These are phyloP conservation scores for Ormyrus rosae DNA, from an alignment of 2,888 invertebrate species.

Conservation along the genomic window DNA sequence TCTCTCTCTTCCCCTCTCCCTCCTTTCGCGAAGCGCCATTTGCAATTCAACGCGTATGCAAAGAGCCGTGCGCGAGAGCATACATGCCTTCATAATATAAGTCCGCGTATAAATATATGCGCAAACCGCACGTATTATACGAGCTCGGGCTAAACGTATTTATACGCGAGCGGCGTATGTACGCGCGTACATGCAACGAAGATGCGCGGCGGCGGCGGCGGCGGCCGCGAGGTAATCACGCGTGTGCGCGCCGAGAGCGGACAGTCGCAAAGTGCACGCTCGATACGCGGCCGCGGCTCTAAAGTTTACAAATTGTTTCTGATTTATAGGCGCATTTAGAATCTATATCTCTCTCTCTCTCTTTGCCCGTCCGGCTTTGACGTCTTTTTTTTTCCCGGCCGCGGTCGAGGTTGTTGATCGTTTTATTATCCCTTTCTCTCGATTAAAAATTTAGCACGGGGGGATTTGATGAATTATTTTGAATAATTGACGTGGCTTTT, in stretches of 20 bases:
- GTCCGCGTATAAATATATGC: conserved; percentile 51
- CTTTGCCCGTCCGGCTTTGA: too few species aligned
- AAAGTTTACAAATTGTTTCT: conserved; percentile 36
- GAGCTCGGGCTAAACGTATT: conserved; percentile 44
- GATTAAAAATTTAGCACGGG: too few species aligned
- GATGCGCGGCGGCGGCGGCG: background rate
- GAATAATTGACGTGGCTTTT: too few species aligned
- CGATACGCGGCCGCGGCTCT: too few species aligned
- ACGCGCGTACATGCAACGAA: background rate
- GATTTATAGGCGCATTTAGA: conserved; percentile 36
- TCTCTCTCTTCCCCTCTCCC: conserved; percentile 19
- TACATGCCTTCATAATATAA: conserved; percentile 53
- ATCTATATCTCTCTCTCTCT: conserved; percentile 10
- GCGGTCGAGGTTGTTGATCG: too few species aligned
- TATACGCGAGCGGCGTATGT: conserved; percentile 31
- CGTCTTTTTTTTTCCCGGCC: too few species aligned
- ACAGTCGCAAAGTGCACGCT: background rate
- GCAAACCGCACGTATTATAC: conserved; percentile 38
- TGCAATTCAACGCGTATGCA: conserved; percentile 67
- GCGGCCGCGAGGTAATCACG: background rate
- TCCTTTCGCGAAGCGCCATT: conserved; percentile 59
- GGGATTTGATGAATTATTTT: too few species aligned
- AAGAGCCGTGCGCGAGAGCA: conserved; percentile 45
- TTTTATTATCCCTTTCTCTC: background rate
- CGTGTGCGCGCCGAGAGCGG: background rate